Evolutionary conservation across 2,797 vertebrate species (phyloP).

Genomic region (Lepilemur septentrionalis): DNA sequence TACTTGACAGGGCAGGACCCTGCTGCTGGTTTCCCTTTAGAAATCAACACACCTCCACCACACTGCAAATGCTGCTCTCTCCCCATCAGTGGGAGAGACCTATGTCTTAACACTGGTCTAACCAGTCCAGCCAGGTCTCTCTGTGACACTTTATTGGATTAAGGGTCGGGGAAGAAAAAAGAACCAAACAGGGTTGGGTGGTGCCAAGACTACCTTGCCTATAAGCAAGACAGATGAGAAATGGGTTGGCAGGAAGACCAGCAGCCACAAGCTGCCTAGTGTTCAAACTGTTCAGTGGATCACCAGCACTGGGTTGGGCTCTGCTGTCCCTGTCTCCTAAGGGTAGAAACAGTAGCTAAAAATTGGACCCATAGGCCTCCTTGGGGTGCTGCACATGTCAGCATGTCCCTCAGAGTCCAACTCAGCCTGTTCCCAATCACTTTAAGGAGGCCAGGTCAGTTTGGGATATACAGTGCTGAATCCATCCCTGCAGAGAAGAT

Average conservation of each 20-base stretch:
- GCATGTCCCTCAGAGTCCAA: background rate
- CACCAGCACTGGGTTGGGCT: background rate
- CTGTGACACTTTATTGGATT: background rate
- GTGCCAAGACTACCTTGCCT: background rate
- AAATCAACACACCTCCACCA: background rate
- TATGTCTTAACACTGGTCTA: background rate
- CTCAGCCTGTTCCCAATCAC: background rate
- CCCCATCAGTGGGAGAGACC: too few species aligned
- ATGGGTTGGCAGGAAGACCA: background rate
- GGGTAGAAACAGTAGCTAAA: background rate
- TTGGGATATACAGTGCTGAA: background rate
- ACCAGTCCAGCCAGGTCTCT: constrained; percentile 25
- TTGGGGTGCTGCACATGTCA: too few species aligned
- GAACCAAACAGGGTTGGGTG: background rate
- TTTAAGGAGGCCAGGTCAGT: background rate
- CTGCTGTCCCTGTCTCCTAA: background rate
- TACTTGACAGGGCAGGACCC: background rate
- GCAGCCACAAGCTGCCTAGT: background rate
- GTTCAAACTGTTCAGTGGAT: background rate
- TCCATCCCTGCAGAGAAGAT: background rate
- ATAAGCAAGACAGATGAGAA: background rate
- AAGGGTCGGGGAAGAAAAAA: background rate
- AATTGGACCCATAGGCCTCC: background rate
- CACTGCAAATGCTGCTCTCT: background rate
- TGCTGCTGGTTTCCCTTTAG: background rate